Base-by-base conservation (phyloP, 2,113 vertebrate species). In the Ornithorhynchus anatinus region DNA sequence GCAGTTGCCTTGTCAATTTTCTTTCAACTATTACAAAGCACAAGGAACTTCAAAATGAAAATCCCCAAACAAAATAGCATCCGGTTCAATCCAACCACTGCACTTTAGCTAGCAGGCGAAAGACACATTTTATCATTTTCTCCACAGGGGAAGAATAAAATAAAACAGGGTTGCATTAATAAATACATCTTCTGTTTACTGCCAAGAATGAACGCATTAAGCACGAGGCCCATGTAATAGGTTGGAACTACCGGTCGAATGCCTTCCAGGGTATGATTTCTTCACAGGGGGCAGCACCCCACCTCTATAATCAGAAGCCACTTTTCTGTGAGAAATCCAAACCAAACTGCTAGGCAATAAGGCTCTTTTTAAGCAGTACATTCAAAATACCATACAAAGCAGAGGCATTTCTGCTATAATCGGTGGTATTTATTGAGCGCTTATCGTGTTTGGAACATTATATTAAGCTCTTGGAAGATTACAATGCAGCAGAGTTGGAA, bases 11-110 rank as follows among this genome's bases (percentile, higher is more conserved):
- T 45, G 59, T 58, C 40, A 80, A 82, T 61, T 37, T 3, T 19
- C 19, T 39, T 50, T 56, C 14, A 59, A 66, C 80, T 72, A 59
- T 69, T 43, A 80, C n/a, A n/a, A n/a, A n/a, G 59, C 48, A 16
- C 39, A 73, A 61, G 5, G 1, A 74, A 73, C 23, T 12, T 42
- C 57, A 29, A 73, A 78, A 72, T 25, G 59, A 47, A 72, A 53
- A 59, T 35, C 66, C 32, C 69, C 50, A 70, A n/a, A 40, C 4
- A 54, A 73, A n/a, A 56, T 25, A 68, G 45, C 29, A 69, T 6
- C 12, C 58, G 44, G 50, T 19, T 56, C 59, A 66, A 76, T 42
- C 42, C 63, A 66, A 51, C 10, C 29, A 32, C n/a, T n/a, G n/a
- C n/a, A n/a, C n/a, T 48, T 54, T 61, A 56, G 75, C 15, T 40